phyloP scores from a whole-genome alignment of 2,797 vertebrate species.

The Phylloscopus collybita region DNA sequence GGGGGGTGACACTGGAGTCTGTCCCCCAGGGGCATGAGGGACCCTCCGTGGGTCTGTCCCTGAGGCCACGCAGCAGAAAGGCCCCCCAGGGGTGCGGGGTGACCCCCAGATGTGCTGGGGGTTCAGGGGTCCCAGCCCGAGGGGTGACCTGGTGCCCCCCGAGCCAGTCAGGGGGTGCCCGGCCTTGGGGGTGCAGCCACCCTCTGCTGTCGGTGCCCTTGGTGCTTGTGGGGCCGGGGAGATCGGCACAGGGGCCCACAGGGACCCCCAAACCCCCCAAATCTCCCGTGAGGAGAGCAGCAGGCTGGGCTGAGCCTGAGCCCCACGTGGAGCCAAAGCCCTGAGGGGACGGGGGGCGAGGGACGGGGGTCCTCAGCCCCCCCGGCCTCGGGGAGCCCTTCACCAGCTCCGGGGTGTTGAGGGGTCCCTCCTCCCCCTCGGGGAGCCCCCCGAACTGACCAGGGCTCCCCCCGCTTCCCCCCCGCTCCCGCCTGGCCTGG shows the following conservation, averaged over 20 bases:
- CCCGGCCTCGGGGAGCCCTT: background rate
- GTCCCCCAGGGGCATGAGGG: background rate
- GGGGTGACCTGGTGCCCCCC: background rate
- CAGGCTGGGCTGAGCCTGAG: background rate
- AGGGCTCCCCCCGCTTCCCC: background rate
- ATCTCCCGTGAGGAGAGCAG: background rate
- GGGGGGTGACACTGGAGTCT: background rate
- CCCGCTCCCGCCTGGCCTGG: constrained; percentile 3
- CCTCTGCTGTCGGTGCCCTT: accelerated
- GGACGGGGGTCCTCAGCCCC: background rate
- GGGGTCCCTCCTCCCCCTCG: background rate
- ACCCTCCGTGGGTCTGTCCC: background rate
- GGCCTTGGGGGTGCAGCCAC: background rate
- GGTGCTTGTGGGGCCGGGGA: accelerated
- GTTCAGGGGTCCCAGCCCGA: accelerated
- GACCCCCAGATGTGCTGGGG: background rate
- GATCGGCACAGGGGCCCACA: background rate
- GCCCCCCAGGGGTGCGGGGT: no score
- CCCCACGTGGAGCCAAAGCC: background rate
- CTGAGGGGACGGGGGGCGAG: background rate
- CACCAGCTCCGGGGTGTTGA: background rate
- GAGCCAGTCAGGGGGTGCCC: background rate
- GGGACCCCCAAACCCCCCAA: background rate
- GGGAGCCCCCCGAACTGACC: background rate
- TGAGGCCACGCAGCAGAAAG: background rate